phyloP scores from a whole-genome alignment of 2,113 vertebrate genomes.

The Phalacrocorax pelagicus region DNA sequence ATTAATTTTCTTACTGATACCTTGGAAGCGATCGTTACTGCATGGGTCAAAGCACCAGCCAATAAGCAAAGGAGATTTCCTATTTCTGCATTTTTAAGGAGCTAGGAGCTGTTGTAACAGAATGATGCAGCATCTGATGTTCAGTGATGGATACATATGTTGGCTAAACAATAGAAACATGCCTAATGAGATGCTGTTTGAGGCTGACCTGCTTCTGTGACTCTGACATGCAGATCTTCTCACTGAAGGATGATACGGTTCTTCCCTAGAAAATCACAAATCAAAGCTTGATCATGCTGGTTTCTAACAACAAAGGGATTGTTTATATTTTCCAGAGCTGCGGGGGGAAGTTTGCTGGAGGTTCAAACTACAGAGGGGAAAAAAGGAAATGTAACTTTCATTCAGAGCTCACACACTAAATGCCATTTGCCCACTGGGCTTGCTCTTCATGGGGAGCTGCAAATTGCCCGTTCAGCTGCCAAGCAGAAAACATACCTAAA shows the following conservation, averaged over 20 bases:
- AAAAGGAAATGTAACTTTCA: constrained; percentile 9
- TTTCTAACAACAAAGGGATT: neutral
- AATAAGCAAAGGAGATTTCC: neutral
- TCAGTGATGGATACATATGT: constrained; percentile 20
- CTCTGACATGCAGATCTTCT: neutral
- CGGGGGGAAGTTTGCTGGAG: constrained; percentile 19
- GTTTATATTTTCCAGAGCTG: constrained; percentile 47
- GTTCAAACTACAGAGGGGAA: neutral
- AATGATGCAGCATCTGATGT: neutral
- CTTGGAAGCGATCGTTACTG: neutral
- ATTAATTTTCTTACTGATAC: neutral
- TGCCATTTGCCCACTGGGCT: constrained; percentile 18
- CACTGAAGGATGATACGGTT: neutral
- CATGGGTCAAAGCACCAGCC: neutral
- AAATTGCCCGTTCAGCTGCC: constrained; percentile 7
- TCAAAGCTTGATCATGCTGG: constrained; percentile 22
- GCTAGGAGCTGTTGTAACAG: neutral
- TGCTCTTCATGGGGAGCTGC: constrained; percentile 23
- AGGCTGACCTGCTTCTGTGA: constrained; percentile 25
- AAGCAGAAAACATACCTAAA: constrained; percentile 12
- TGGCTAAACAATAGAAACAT: constrained; percentile 41
- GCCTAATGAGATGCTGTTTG: constrained; percentile 34
- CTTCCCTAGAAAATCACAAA: constrained; percentile 44
- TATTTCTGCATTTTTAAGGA: constrained; percentile 9
- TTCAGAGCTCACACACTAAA: constrained; percentile 21